These are phyloP conservation scores for Drosophila mulleri DNA, from an alignment of 2,888 invertebrate genomes.

Conservation along the genomic window DNA sequence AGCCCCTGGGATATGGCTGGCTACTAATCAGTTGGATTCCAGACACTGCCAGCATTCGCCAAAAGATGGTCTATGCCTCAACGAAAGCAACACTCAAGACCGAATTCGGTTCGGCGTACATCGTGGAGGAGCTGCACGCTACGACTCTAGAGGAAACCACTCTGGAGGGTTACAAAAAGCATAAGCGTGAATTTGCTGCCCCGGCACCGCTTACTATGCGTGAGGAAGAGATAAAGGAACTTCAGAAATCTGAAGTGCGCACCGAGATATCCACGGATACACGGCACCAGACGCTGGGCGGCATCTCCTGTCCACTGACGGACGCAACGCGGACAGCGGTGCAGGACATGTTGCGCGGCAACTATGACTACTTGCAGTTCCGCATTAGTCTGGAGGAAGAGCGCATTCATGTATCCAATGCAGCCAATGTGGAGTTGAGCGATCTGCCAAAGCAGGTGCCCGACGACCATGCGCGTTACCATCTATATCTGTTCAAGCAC, in stretches of 20 bases:
- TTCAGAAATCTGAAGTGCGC: constrained; percentile 89
- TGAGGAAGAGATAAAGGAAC: constrained; percentile 93
- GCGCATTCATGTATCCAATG: constrained; percentile 92
- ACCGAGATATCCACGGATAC: constrained; percentile 93
- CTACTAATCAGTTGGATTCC: constrained; percentile 97
- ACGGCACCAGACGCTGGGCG: constrained; percentile 95
- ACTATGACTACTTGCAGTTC: constrained; percentile 94
- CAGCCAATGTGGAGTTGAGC: constrained; percentile 88
- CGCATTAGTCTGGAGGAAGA: constrained; percentile 88
- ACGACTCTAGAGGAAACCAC: constrained; percentile 93
- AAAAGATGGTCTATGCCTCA: constrained; percentile 98
- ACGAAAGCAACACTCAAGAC: constrained; percentile 98
- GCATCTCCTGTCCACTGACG: constrained; percentile 95
- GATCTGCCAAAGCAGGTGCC: constrained; percentile 93
- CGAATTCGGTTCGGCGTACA: constrained; percentile 97
- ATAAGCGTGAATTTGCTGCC: constrained; percentile 91
- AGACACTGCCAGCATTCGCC: constrained; percentile 93
- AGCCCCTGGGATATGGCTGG: constrained; percentile 95
- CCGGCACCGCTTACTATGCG: constrained; percentile 96
- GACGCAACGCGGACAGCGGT: constrained; percentile 92
- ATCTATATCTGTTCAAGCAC: constrained; percentile 94
- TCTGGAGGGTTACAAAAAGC: constrained; percentile 92
- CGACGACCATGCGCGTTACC: constrained; percentile 91
- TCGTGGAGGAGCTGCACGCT: constrained; percentile 97
- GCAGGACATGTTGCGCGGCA: constrained; percentile 89